Evolutionary conservation across 2,888 invertebrate genomes (phyloP), one percentile per base, ranked within the genome.

Genomic region (Acronicta aceris): DNA sequence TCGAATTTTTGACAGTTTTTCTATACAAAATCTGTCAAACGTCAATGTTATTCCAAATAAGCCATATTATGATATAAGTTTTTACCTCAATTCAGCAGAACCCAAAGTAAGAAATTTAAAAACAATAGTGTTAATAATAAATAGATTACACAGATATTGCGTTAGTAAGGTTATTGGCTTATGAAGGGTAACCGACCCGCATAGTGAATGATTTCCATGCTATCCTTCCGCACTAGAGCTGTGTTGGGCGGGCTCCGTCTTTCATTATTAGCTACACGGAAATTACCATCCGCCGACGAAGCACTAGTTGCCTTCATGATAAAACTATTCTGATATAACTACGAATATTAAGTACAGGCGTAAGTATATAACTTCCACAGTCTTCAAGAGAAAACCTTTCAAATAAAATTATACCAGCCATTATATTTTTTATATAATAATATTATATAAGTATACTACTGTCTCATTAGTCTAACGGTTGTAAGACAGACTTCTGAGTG

Each of bases 281-380:
- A 82, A 87, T 88, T 85, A 82, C 80, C 79, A 74, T 85, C 87
- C 84, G 83, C 80, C 71, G 76, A 75, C 64, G 61, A 55, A 65
- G 56, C 56, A 59, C 61, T 66, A 62, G 56, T 68, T 74, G 55
- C 58, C 65, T 65, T 60, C 67, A 71, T 74, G 54, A 65, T 60
- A 73, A 68, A 68, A 65, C 43, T 74, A 74, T 71, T 61, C 56
- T 60, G 45, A 33, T 15, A 40, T 21, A 46, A 52, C 40, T 59
- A 59, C 48, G 59, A 59, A 40, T 45, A 51, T 33, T 48, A 21
- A 21, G 21, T 21, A 21, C 2, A 21, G n/a, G n/a, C n/a, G 21
- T 21, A 21, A 21, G 21, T 3, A 21, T 4, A 16, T 2, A 27
- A 21, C 43, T 38, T 49, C 51, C 30, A n/a, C n/a, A 52, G 42